Percentiles rank a stretch among this genome's conserved stretches.
phyloP scores from a whole-genome alignment of 2,797 vertebrate genomes.

The Galagoides demidoff region DNA sequence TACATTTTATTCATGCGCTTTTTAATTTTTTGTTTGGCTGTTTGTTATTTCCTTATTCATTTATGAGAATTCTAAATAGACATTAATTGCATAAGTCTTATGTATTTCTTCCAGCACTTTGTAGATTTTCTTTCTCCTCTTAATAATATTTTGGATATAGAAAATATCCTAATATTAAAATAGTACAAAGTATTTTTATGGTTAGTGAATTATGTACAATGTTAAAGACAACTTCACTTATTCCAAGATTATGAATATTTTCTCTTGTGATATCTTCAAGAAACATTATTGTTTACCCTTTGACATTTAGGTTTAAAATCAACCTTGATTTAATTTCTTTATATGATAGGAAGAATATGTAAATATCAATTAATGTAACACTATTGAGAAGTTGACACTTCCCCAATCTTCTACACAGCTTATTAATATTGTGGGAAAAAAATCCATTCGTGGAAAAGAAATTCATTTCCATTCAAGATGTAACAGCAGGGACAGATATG shows the following conservation, averaged over 20 bases:
- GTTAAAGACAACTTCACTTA: neutral
- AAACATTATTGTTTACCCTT: neutral
- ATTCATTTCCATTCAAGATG: neutral
- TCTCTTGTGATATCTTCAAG: neutral
- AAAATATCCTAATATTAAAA: neutral
- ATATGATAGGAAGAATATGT: accelerated
- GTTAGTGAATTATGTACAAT: neutral
- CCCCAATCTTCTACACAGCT: neutral
- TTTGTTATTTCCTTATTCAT: neutral
- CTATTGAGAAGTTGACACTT: neutral
- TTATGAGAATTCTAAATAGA: neutral
- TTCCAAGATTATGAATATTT: neutral
- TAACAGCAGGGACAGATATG: neutral
- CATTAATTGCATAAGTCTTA: neutral
- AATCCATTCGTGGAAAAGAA: neutral
- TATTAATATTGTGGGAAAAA: neutral
- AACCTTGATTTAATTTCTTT: neutral
- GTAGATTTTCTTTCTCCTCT: neutral
- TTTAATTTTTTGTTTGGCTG: neutral
- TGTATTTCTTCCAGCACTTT: neutral
- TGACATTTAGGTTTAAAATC: neutral
- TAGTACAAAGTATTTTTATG: neutral
- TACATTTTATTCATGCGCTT: neutral
- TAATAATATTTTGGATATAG: neutral
- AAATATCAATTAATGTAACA: neutral